Evolutionary conservation across 2,888 invertebrate genomes (phyloP), one percentile per base, ranked within the genome.

Genomic region (Zygogramma bicolorata): DNA sequence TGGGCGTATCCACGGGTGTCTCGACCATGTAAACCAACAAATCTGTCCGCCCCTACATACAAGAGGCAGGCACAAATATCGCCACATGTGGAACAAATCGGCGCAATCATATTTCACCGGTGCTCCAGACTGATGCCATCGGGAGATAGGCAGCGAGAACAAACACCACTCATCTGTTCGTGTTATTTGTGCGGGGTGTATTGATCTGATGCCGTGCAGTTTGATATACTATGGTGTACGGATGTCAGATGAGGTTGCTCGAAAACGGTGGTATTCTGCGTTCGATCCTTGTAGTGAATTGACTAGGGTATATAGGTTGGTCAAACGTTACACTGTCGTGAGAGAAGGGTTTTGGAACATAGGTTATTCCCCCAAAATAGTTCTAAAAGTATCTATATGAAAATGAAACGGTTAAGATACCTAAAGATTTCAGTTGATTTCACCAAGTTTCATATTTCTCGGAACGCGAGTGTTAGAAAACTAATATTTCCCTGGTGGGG

Each of bases 51-150:
- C 70, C 70, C 60, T 70, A 74, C 74, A 74, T 34, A 57, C 61
- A 74, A 74, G 65, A 68, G 74, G 74, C 66, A 70, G 67, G 70
- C 67, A 58, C 71, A 42, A 58, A 67, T 67, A 74, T 69, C 63
- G 61, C 60, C 68, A 71, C 68, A 74, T 71, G 63, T 68, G 62
- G 65, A 67, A 70, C 73, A 74, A 66, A 59, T 70, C 70, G 63
- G 53, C 67, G 61, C 65, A 68, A 60, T 65, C 53, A 74, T 74
- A 74, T 74, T 74, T 69, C 57, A 68, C 65, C 29, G 27, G 20
- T 63, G 63, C 60, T 42, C 68, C 68, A 68, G 68, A 68, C 68
- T 61, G 68, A 68, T 68, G 18, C 68, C 68, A 15, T n/a, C 15
- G 49, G 8, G 58, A 68, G 68, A 68, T 68, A 68, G 34, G 34